Evolutionary conservation across 1,140 invertebrate genomes (phyloP), one percentile per base, ranked within the genome.

Genomic region (Drosophila nasuta): DNA sequence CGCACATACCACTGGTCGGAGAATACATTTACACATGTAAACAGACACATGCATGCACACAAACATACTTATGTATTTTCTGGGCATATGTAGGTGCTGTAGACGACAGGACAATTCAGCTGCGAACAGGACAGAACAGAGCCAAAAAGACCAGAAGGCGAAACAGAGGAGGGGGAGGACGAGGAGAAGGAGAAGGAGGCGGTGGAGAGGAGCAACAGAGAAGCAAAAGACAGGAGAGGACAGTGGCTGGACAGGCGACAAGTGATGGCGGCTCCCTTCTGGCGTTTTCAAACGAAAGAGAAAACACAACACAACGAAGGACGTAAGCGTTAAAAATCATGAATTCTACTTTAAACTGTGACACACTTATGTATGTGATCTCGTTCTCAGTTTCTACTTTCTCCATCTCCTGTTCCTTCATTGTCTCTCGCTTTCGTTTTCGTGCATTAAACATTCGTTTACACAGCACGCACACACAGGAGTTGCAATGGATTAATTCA

Each of bases 211-310:
- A 25, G 20, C 20, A 25, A 25, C 20, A 25, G 20, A 8, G 2
- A 17, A 38, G 3, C 35, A 10, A 10, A 38, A 30, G 41, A 59
- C 33, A 43, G 35, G 6, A 57, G 13, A 17, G 54, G 7, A 64
- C 33, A 52, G 49, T 25, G 25, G 51, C 64, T 73, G 64, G 64
- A 66, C 70, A 73, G 70, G 70, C 70, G 70, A 73, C 64, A 73
- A 73, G 70, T 54, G 70, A 73, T 67, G 70, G 56, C 70, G 67
- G 56, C 30, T 60, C 64, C 70, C 56, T 60, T 51, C 56, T 54
- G 64, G 70, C 64, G 28, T 35, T 57, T 25, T 41, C 41, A 20
- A 60, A 49, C 41, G 17, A 64, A 71, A 70, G 17, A 35, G 15
- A 56, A 46, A 63, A 52, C 45, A 10, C 20, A 43, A 35, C 25